Evolutionary conservation across 1,140 invertebrate species (phyloP), one percentile per base, ranked within the genome.

Genomic region (Drosophila leontia): DNA sequence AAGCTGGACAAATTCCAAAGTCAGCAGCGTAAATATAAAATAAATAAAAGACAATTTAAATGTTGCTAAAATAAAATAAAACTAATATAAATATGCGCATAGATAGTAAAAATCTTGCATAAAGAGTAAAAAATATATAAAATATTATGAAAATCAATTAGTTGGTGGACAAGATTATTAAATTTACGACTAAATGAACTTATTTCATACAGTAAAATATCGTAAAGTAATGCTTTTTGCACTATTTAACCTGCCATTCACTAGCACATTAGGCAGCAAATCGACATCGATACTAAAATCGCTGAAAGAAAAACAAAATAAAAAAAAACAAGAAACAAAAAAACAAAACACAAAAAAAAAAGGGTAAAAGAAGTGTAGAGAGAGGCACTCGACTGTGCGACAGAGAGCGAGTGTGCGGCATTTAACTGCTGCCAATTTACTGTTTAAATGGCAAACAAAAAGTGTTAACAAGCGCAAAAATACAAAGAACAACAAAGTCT

Each of bases 361-460:
- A 34, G 50, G 7, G 60, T 51, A 12, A 48, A 65, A 23, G 37
- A 15, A 34, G 35, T 12, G n/a, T 41, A 23, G 45, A 50, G 26
- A 39, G 69, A 17, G 58, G 65, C 8, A 45, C n/a, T 34, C 42
- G 37, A 59, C 50, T 32, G 71, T 53, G 67, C 39, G 48, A 63
- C 74, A 39, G 68, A 15, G 68, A 68, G 55, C 50, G 47, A 39
- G 80, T 60, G 68, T 71, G 75, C 88, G 78, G 77, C 91, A 87
- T 87, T 92, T 92, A 92, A 92, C 91, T 91, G 91, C 86, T 88
- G 91, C 81, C 91, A 92, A 92, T 92, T 92, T 92, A 91, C 91
- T 92, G 91, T 92, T 92, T 92, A 92, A 92, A 92, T 88, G 91
- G 87, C 91, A 92, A 88, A 92, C 91, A 92, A 92, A 92, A 92